Evolutionary conservation across 2,113 vertebrate species (phyloP), one percentile per base, ranked within the genome.

Genomic region (Psittacula cyanocephala): DNA sequence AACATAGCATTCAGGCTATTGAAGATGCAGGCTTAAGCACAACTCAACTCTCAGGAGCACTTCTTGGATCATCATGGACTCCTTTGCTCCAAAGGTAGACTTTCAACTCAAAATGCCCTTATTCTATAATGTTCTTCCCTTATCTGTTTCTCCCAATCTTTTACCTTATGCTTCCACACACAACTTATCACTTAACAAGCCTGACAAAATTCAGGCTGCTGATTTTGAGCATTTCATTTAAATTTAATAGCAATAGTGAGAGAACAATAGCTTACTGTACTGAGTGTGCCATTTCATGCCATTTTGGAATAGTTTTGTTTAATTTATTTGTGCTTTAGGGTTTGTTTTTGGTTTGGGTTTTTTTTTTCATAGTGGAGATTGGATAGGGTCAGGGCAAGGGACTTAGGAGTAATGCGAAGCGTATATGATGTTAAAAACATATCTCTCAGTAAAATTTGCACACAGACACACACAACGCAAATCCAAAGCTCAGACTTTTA

Each of bases 341-440:
- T 23, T 59, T n/a, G 33, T 6, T 13, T n/a, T n/a, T 22, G 55
- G 19, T 55, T 55, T 33, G 18, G 6, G 8, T 5, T 9, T 7
- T 22, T 63, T 63, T 72, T 72, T 31, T 76, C 13, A 25, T 31
- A 46, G 2, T 41, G 33, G 10, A 79, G 15, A 15, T n/a, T 3
- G 10, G 8, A 5, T 22, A 35, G 57, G 28, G 33, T 39, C 31
- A 27, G 17, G n/a, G 41, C 52, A 24, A 27, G 17, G 12, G 18
- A 17, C 9, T 19, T 37, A 13, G 8, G 41, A 9, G 62, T 6
- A 52, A 49, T 1, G 1, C 13, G 3, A 69, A 62, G 1, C 7
- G 4, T 11, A 7, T 13, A 3, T 6, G 13, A 3, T 6, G 13
- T 20, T 44, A 25, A 84, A 67, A 2, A 10, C 3, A 11, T 0